A percentile compares a stretch with the other conserved stretches of the same genome.
Evolutionary conservation across 2,113 vertebrate species (phyloP).

Genomic region (Cyphomyrus discorhynchus): DNA sequence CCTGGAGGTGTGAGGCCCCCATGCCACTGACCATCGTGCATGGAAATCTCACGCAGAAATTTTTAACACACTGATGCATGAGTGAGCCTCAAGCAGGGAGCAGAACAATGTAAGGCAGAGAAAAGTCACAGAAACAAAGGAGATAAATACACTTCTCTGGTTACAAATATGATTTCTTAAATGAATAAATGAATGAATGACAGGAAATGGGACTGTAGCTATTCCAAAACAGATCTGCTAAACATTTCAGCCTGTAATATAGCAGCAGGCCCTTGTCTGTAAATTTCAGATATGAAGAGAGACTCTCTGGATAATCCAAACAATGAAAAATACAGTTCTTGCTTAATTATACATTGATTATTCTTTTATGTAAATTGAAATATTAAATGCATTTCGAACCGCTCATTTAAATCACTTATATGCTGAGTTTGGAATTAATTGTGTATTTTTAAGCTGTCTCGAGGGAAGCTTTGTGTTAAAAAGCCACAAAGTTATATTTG

Average conservation of each 20-base stretch:
- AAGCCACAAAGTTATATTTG: not conserved
- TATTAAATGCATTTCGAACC: not conserved
- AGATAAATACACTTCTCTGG: not conserved
- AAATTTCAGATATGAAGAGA: not conserved
- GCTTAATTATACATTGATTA: not conserved
- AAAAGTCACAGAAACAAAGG: not conserved
- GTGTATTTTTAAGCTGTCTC: not conserved
- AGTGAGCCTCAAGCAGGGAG: not conserved
- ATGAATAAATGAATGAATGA: not conserved
- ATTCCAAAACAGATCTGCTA: not conserved
- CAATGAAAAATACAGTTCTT: not conserved
- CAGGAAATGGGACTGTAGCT: not conserved
- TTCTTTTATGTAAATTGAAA: not conserved
- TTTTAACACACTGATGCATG: not conserved
- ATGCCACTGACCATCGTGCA: not conserved
- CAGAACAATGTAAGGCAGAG: not conserved
- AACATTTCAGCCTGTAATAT: not conserved
- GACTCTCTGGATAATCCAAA: not conserved
- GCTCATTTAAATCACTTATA: not conserved
- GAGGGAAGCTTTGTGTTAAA: not conserved
- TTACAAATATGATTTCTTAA: not conserved
- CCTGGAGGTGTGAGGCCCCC: not conserved
- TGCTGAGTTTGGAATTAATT: not conserved
- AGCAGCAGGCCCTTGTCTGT: not conserved
- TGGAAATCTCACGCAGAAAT: not conserved